Evolutionary conservation across 2,888 invertebrate species (phyloP), one percentile per base, ranked within the genome.

Genomic region (Pseudococcus longispinus): DNA sequence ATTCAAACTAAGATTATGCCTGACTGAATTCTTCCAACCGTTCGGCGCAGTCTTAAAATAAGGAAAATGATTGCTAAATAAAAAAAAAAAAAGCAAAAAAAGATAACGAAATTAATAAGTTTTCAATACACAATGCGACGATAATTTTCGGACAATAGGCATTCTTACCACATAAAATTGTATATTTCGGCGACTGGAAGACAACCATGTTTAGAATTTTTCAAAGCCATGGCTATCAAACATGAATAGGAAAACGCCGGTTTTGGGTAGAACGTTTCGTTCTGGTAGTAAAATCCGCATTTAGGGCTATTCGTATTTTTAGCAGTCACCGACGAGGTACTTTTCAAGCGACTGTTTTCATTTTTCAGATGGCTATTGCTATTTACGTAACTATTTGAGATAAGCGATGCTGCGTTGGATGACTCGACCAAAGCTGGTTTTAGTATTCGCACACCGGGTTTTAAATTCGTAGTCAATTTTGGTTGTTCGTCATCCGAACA

Each of bases 1-100:
- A 92, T 99, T 99, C 89, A 99, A 91, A 89, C 98, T 98, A 89
- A 99, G 92, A 92, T 99, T 99, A 91, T 99, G 99, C 89, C 99
- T 93, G 0, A 99, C 98, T 4, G 98, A 98, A 91, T 99, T 99
- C 92, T 99, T 99, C 99, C 99, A 99, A 20, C 98, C 98, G 90
- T 96, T 97, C 29, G 98, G 98, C 13, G 99, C 99, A 0, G 97
- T 98, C 92, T 98, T 98, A 91, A 99, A 99, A 91, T 98, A 99
- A 0, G 99, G 99, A 91, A 99, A 99, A 91, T 99, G 98, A 91
- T 97, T 96, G 91, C 96, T 96, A 37, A 37, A 37, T 9, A 93
- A 88, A 93, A 88, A 88, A 88, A 89, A 88, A 32, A 15, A 29
- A 65, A 70, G 29, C 2, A 13, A n/a, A n/a, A n/a, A n/a, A n/a